phyloP scores from a whole-genome alignment of 2,797 vertebrate species.

The Gorsachius magnificus region DNA sequence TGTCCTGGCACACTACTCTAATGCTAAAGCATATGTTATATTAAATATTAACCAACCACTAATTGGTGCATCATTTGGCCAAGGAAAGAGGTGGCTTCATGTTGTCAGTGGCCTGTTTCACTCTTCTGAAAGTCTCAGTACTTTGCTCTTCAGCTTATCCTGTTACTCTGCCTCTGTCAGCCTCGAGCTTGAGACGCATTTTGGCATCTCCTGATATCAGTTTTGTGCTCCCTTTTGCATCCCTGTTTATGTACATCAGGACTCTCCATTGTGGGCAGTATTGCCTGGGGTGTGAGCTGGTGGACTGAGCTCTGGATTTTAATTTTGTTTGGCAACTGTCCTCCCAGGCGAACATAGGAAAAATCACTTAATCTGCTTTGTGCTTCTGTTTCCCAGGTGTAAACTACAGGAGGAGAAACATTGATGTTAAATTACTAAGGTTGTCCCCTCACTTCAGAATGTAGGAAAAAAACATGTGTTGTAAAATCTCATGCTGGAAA shows the following conservation, averaged over 20 bases:
- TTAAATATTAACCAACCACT: constrained; percentile 45
- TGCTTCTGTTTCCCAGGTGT: not conserved
- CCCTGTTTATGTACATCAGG: not conserved
- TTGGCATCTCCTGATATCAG: not conserved
- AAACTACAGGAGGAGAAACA: not conserved
- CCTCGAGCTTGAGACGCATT: not conserved
- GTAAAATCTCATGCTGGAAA: not conserved
- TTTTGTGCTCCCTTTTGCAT: not conserved
- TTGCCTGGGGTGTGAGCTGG: not conserved
- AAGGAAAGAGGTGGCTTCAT: not conserved
- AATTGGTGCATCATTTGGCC: not conserved
- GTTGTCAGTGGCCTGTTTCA: not conserved
- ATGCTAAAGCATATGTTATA: constrained; percentile 36
- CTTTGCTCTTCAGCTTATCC: not conserved
- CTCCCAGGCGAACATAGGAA: not conserved
- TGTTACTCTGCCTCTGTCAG: not conserved
- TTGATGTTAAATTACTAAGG: not conserved
- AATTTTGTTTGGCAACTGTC: not conserved
- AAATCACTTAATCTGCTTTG: not conserved
- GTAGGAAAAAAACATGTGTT: not conserved
- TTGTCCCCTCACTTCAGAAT: not conserved
- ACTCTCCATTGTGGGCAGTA: not conserved
- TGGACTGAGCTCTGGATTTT: not conserved
- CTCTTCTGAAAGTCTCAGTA: not conserved
- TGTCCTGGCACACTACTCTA: constrained; percentile 7